Evolutionary conservation across 2,797 vertebrate genomes (phyloP), one percentile per base, ranked within the genome.

Genomic region (Petrocephalus sullivani): DNA sequence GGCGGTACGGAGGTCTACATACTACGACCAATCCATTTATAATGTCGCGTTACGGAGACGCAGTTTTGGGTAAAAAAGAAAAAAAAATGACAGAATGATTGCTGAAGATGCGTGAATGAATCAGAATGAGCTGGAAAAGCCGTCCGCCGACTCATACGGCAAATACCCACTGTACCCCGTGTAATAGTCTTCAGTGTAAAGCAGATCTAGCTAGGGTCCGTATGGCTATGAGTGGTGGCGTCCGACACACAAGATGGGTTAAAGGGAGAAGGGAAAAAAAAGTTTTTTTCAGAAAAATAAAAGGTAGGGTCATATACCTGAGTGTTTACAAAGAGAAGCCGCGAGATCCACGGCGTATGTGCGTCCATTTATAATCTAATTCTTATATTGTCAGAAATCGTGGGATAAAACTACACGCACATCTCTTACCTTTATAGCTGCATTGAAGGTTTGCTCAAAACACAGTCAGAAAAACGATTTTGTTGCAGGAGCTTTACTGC

Each of bases 81-180:
- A 4, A 51, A 23, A 10, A 23, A 37, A 14, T 23, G 28, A 85
- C 54, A 57, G 82, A 84, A 57, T 85, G 49, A 57, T 60, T 85
- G n/a, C 56, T 84, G 81, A 51, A 84, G 81, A 84, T 54, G 49
- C 81, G n/a, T n/a, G 81, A 84, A 84, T 71, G 67, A 37, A 37
- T 46, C 49, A 82, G 46, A 51, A 82, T 51, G 78, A 82, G 78
- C 21, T 51, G 46, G 49, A 54, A 51, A 84, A 10, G 23, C 19
- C 37, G 75, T 81, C 75, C 75, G 16, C 21, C 53, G 53, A 28
- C 51, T 85, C 49, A 85, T 33, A 58, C 23, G 19, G 84, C 54
- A 16, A 9, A 53, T 19, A n/a, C 21, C 28, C 54, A 41, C 3
- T 58, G 54, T 41, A 60, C 19, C 46, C 16, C 33, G 41, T 49